phyloP scores from a whole-genome alignment of 2,113 vertebrate species.

The Scytalopus superciliaris region DNA sequence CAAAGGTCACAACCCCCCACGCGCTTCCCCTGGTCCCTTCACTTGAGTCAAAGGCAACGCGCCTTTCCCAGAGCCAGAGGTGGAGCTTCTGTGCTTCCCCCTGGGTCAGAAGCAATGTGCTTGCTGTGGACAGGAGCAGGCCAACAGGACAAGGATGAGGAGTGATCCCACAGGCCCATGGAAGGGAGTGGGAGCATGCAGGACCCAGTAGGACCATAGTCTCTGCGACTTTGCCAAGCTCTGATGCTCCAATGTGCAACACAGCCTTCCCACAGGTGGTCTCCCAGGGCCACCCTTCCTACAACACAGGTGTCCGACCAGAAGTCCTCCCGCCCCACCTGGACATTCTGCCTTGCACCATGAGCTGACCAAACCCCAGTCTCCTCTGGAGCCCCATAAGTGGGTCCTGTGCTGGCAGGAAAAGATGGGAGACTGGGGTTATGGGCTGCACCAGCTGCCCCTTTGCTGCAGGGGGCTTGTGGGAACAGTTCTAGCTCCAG shows the following conservation, averaged over 20 bases:
- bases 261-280: neutral
- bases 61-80: neutral
- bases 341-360: neutral
- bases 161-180: neutral
- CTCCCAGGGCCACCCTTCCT: neutral
- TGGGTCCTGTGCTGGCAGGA: neutral
- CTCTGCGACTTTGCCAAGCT: neutral
- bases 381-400: neutral
- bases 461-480: neutral
- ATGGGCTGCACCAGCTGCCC: neutral
- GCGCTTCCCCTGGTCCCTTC: neutral
- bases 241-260: fast-evolving
- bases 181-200: fast-evolving
- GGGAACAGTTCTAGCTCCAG: neutral
- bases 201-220: neutral
- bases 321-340: neutral
- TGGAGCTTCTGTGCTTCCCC: neutral
- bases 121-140: fast-evolving
- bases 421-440: neutral
- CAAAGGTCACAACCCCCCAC: fast-evolving
- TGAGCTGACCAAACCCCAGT: neutral
- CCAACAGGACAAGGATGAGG: too few relatives aligned
- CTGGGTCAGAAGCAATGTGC: neutral
- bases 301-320: fast-evolving
- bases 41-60: neutral